A percentile compares a stretch with the other conserved stretches of the same genome.
These are phyloP conservation scores for Anniella stebbinsi DNA, from an alignment of 2,797 vertebrate genomes.

Conservation along the genomic window DNA sequence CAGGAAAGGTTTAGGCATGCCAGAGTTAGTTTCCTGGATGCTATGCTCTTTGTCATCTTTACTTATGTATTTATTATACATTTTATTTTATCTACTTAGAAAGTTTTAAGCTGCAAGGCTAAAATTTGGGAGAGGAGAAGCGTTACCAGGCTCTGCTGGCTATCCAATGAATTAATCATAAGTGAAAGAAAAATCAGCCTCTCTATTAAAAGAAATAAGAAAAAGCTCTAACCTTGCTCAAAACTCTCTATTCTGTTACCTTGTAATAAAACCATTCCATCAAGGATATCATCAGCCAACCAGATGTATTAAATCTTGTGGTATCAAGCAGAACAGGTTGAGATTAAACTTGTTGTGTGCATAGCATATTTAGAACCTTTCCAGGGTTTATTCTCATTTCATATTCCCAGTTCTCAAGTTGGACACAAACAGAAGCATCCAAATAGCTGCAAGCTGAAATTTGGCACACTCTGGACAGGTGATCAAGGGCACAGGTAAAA, in stretches of 20 bases:
- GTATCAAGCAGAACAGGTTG: background rate
- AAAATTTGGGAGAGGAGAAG: accelerated
- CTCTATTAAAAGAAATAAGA: background rate
- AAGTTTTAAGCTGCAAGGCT: background rate
- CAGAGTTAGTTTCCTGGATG: background rate
- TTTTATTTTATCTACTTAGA: background rate
- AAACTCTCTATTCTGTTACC: background rate
- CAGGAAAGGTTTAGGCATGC: background rate
- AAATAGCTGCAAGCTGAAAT: background rate
- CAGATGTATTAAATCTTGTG: background rate
- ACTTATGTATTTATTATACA: background rate
- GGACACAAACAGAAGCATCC: background rate
- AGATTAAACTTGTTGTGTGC: background rate
- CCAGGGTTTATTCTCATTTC: background rate
- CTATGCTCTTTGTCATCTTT: background rate
- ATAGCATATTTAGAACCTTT: background rate
- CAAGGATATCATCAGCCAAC: background rate
- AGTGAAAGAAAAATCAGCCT: background rate
- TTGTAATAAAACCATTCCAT: background rate
- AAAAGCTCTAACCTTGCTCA: background rate
- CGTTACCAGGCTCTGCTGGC: background rate
- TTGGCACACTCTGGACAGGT: background rate
- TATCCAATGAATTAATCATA: background rate
- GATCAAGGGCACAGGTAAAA: background rate
- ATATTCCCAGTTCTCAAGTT: background rate